These are phyloP conservation scores for Apamea monoglypha DNA, from an alignment of 2,888 invertebrate species.

Conservation along the genomic window DNA sequence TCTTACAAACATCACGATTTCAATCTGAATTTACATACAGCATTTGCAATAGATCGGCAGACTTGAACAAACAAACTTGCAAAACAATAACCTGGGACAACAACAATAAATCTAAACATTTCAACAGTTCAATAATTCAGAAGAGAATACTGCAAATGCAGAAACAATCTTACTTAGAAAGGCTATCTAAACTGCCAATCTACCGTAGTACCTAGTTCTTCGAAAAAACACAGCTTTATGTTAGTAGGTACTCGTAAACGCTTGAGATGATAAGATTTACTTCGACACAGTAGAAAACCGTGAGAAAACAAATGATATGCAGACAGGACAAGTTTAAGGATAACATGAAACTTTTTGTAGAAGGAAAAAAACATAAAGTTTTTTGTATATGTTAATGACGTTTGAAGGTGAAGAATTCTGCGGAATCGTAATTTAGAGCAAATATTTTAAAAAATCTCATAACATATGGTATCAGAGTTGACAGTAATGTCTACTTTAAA, in stretches of 20 bases:
- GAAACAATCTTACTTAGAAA: constrained; percentile 51
- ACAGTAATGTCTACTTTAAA: background rate
- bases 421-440: background rate
- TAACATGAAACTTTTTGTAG: constrained; percentile 19
- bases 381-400: background rate
- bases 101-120: constrained; percentile 57
- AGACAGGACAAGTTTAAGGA: constrained; percentile 31
- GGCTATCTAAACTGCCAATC: constrained; percentile 54
- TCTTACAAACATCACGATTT: constrained; percentile 44
- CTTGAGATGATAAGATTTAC: constrained; percentile 49
- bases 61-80: constrained; percentile 50
- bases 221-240: constrained; percentile 45
- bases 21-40: constrained; percentile 49
- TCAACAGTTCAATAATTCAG: constrained; percentile 56
- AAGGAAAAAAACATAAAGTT: constrained; percentile 15
- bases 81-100: constrained; percentile 52
- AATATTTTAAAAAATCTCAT: background rate
- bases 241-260: constrained; percentile 38
- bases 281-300: constrained; percentile 35
- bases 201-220: constrained; percentile 46
- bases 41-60: constrained; percentile 48
- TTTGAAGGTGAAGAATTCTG: constrained; percentile 1
- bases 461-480: background rate
- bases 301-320: constrained; percentile 50
- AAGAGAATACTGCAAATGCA: constrained; percentile 45